A percentile compares a stretch with the other conserved stretches of the same genome.
phyloP scores from a whole-genome alignment of 2,797 vertebrate genomes.

The Acomys russatus region DNA sequence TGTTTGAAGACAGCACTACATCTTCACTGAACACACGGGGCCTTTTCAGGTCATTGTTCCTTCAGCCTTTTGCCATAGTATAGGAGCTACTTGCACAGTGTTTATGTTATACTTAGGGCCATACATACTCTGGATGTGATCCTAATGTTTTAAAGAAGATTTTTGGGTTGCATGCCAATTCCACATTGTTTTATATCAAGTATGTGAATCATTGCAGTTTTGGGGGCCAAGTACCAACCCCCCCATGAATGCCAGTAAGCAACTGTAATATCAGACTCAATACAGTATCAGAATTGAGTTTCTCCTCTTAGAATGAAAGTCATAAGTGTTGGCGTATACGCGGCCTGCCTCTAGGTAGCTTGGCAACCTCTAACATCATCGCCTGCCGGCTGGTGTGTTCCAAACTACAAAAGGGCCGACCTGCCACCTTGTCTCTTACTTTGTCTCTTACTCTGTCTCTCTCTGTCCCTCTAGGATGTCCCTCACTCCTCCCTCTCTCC shows the following conservation, averaged over 20 bases:
- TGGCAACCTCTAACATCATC: too few relatives aligned
- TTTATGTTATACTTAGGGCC: neutral
- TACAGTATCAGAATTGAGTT: neutral
- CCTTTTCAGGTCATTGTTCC: neutral
- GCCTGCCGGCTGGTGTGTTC: too few relatives aligned
- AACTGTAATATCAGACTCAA: neutral
- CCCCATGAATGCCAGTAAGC: neutral
- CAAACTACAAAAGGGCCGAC: too few relatives aligned
- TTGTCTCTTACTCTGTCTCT: too few relatives aligned
- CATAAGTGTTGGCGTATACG: neutral
- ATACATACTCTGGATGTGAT: too few relatives aligned
- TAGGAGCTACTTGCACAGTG: neutral
- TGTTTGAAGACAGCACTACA: neutral
- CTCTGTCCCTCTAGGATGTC: too few relatives aligned
- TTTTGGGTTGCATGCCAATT: neutral
- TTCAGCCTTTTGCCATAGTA: neutral
- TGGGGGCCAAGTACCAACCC: neutral
- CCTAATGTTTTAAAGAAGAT: neutral
- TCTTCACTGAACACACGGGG: neutral
- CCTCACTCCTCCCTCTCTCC: too few relatives aligned
- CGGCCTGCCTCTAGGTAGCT: too few relatives aligned
- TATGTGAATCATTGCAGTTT: neutral
- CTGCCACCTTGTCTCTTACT: too few relatives aligned
- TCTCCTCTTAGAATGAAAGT: constrained; percentile 22
- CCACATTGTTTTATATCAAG: neutral